Conservation (phyloP, 2,797 vertebrate species). For the Acanthurus leucopareius region DNA sequence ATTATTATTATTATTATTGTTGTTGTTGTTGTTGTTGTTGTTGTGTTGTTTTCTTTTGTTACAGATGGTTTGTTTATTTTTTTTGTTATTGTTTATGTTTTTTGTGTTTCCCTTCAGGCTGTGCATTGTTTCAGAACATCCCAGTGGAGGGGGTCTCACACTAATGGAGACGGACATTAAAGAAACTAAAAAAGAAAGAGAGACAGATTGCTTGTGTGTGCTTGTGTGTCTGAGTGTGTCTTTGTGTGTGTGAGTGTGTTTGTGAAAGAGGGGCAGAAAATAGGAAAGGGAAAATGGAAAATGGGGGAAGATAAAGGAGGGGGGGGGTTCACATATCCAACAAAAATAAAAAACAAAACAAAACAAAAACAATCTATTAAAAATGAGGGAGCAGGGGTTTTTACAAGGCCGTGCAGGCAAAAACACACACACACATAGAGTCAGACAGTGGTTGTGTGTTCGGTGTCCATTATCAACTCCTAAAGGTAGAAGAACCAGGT, state of each 20-base stretch:
- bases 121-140: conserved; percentile 99
- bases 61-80: conserved; percentile 54
- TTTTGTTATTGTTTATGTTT: conserved; percentile 85
- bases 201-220: conserved; percentile 36
- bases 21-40: conserved; percentile 76
- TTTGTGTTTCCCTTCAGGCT: conserved; percentile 97
- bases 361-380: conserved; percentile 11
- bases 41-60: conserved; percentile 76
- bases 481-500: conserved; percentile 60
- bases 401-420: neutral
- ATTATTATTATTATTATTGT: conserved; percentile 61
- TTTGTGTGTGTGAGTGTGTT: conserved; percentile 4
- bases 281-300: conserved; percentile 28
- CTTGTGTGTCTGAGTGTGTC: conserved; percentile 3
- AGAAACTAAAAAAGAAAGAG: conserved; percentile 63
- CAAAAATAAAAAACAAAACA: conserved; percentile 8
- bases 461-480: conserved; percentile 38
- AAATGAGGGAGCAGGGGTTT: conserved; percentile 17
- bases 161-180: conserved; percentile 84
- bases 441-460: conserved; percentile 32
- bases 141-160: conserved; percentile 95
- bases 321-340: conserved; percentile 18
- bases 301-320: conserved; percentile 20
- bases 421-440: conserved; percentile 9
- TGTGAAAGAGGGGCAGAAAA: neutral